Percentiles rank a stretch among this genome's conserved stretches.
These are phyloP conservation scores for Anolis apletophallus DNA, from an alignment of 2,797 vertebrate species.

Conservation along the genomic window DNA sequence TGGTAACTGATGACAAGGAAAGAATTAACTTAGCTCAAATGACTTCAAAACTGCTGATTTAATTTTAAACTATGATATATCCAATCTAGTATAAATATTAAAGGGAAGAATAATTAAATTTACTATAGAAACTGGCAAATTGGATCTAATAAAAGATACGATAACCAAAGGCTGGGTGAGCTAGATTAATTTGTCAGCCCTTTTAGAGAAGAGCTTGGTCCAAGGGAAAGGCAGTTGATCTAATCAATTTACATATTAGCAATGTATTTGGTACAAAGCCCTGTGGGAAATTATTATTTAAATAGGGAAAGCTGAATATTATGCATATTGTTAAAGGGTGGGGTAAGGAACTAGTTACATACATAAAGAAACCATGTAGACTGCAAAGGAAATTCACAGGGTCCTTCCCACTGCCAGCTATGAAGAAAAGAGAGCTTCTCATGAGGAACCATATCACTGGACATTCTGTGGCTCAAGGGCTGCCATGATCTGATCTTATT, in stretches of 20 bases:
- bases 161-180: not conserved
- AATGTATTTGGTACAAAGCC: conserved; percentile 20
- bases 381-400: not conserved
- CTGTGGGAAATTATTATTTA: conserved; percentile 38
- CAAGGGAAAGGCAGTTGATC: conserved; percentile 17
- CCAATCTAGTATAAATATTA: conserved; percentile 15
- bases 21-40: not conserved
- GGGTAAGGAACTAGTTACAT: not conserved
- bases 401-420: not conserved
- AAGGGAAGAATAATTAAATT: conserved; percentile 31
- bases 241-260: conserved; percentile 24
- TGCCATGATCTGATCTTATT: not conserved
- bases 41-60: conserved; percentile 2
- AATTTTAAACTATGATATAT: conserved; percentile 1
- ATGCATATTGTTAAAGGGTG: not conserved
- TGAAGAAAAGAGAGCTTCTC: conserved; percentile 3
- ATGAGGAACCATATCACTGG: not conserved
- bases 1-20: not conserved
- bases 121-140: conserved; percentile 19
- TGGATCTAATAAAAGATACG: not conserved
- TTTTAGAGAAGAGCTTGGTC: not conserved
- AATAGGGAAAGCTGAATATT: conserved; percentile 4
- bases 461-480: not conserved
- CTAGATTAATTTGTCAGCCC: conserved; percentile 19
- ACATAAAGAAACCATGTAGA: not conserved